Conservation (phyloP, 2,797 vertebrate genomes). For the Rhabdophis nuchalis region DNA sequence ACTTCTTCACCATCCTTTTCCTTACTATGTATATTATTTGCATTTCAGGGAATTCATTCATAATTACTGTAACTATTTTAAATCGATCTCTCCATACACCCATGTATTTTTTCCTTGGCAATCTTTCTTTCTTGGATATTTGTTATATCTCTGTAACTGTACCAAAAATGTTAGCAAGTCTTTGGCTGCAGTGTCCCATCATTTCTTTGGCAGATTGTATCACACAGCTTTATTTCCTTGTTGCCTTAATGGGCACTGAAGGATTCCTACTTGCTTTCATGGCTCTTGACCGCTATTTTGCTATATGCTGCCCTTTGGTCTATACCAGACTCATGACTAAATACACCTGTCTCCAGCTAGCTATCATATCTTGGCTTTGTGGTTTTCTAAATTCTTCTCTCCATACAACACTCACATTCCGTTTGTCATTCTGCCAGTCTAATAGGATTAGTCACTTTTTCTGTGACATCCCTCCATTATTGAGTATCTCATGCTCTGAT, state of each 20-base stretch:
- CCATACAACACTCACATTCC: constrained; percentile 40
- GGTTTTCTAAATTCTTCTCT: constrained; percentile 37
- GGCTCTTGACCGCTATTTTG: constrained; percentile 51
- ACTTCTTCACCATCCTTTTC: constrained; percentile 22
- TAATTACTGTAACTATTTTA: constrained; percentile 18
- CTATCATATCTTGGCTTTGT: constrained; percentile 27
- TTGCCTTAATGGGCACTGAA: constrained; percentile 33
- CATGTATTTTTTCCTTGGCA: constrained; percentile 52
- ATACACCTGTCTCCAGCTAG: neutral
- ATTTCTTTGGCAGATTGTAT: constrained; percentile 45
- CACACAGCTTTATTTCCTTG: constrained; percentile 51
- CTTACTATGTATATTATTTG: constrained; percentile 30
- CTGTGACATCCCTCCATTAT: constrained; percentile 38
- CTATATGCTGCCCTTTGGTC: constrained; percentile 47
- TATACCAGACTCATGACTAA: constrained; percentile 44
- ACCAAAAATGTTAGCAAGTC: constrained; percentile 27
- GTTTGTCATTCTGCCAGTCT: constrained; percentile 33
- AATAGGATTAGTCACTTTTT: constrained; percentile 37
- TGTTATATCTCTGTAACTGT: constrained; percentile 44
- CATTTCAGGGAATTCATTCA: constrained; percentile 8
- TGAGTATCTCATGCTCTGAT: constrained; percentile 31
- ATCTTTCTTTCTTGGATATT: constrained; percentile 43
- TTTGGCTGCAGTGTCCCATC: rapidly evolving
- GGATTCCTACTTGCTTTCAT: constrained; percentile 47
- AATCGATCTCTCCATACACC: constrained; percentile 26